Percentiles rank a stretch among this genome's conserved stretches.
Conservation (phyloP, 2,797 vertebrate species). For the Numenius phaeopus region DNA sequence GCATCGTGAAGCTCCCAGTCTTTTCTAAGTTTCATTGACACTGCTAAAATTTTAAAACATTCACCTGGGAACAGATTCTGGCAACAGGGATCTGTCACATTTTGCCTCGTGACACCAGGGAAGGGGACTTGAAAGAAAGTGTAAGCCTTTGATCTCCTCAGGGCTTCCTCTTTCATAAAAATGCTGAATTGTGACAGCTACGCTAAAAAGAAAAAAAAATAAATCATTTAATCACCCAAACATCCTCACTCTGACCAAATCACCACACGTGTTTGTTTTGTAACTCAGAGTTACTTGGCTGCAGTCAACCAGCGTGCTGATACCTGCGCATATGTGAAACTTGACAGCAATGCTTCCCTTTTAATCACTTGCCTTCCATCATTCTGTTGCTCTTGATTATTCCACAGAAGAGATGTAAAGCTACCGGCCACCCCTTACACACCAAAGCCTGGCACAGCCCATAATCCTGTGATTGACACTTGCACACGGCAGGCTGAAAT, state of each 20-base stretch:
- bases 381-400: neutral
- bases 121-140: conserved; percentile 20
- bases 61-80: neutral
- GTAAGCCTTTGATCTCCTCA: conserved; percentile 23
- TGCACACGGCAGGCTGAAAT: neutral
- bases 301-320: neutral
- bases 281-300: neutral
- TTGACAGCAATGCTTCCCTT: neutral
- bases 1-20: neutral
- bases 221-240: neutral
- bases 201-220: neutral
- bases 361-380: neutral
- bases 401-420: neutral
- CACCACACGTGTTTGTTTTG: neutral
- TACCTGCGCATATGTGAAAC: neutral
- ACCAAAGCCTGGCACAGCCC: neutral
- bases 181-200: neutral
- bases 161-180: neutral
- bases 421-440: neutral
- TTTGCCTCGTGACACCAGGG: neutral
- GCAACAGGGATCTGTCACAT: neutral
- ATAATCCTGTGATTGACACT: neutral
- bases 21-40: neutral
- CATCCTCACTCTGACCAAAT: neutral
- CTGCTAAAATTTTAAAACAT: neutral